These are phyloP conservation scores for Ennomos fuscantarius DNA, from an alignment of 2,888 invertebrate species.

Conservation along the genomic window DNA sequence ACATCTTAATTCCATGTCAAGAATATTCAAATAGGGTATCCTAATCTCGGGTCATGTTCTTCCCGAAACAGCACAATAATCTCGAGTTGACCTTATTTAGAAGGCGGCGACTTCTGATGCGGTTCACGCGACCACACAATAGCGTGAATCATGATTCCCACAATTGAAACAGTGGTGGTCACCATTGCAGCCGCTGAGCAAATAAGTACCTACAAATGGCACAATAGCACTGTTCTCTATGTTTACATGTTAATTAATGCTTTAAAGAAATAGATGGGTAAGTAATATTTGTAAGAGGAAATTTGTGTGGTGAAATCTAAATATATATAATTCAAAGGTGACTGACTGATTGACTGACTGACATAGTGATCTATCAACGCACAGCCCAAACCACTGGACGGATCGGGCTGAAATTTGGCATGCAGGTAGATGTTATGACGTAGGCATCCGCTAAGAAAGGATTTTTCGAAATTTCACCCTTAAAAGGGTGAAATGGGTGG, in stretches of 20 bases:
- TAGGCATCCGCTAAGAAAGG: too few species aligned
- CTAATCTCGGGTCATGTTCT: conserved; percentile 37
- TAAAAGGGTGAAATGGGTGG: too few species aligned
- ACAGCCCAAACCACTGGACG: too few species aligned
- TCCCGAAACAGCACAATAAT: conserved; percentile 55
- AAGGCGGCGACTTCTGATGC: conserved; percentile 60
- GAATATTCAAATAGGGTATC: conserved; percentile 5
- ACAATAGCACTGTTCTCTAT: conserved; percentile 4
- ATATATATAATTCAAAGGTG: too few species aligned
- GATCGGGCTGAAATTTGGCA: too few species aligned
- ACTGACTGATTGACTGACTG: too few species aligned
- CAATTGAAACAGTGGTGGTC: conserved; percentile 46
- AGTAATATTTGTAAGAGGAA: too few species aligned
- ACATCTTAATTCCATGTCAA: background rate
- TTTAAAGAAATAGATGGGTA: background rate
- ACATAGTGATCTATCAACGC: too few species aligned
- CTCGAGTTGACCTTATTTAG: conserved; percentile 65
- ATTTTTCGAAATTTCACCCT: too few species aligned
- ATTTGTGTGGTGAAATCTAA: too few species aligned
- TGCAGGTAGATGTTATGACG: too few species aligned
- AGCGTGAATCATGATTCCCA: conserved; percentile 69
- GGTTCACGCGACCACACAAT: conserved; percentile 64
- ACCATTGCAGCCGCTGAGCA: conserved; percentile 10
- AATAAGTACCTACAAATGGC: background rate
- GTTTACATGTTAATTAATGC: conserved; percentile 2